Evolutionary conservation across 2,888 invertebrate genomes (phyloP).

Genomic region (Zygogramma bicolorata): DNA sequence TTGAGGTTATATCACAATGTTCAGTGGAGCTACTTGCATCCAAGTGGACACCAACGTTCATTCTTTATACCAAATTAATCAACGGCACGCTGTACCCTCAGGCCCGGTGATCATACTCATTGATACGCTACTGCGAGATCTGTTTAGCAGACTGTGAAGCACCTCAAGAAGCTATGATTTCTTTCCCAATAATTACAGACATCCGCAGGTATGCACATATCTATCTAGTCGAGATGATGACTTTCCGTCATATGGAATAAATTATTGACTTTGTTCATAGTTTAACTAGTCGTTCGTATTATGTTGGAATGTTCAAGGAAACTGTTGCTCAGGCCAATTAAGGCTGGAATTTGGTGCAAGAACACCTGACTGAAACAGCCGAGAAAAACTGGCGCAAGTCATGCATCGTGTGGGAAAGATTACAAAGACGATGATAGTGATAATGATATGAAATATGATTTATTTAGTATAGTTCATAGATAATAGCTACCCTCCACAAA

Average conservation of each 20-base stretch:
- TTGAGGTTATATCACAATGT: too few relatives aligned
- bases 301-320: slow-evolving; percentile 6
- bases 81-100: slow-evolving; percentile 11
- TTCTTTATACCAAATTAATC: too few relatives aligned
- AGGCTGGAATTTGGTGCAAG: not conserved
- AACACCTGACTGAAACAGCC: slow-evolving; percentile 7
- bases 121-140: slow-evolving; percentile 22
- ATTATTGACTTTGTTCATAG: not conserved
- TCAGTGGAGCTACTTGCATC: too few relatives aligned
- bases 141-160: slow-evolving; percentile 36
- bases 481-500: too few relatives aligned
- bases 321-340: not conserved
- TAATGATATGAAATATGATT: too few relatives aligned
- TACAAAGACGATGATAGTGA: too few relatives aligned
- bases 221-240: slow-evolving; percentile 16
- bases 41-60: too few relatives aligned
- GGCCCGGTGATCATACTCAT: slow-evolving; percentile 22
- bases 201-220: slow-evolving; percentile 32
- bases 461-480: too few relatives aligned
- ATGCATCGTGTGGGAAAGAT: too few relatives aligned
- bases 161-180: slow-evolving; percentile 30
- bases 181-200: slow-evolving; percentile 35
- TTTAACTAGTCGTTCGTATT: not conserved
- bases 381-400: too few relatives aligned
- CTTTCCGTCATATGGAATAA: slow-evolving; percentile 10